Base-by-base conservation (phyloP, 2,113 vertebrate genomes). In the Neodon shergylaensis region DNA sequence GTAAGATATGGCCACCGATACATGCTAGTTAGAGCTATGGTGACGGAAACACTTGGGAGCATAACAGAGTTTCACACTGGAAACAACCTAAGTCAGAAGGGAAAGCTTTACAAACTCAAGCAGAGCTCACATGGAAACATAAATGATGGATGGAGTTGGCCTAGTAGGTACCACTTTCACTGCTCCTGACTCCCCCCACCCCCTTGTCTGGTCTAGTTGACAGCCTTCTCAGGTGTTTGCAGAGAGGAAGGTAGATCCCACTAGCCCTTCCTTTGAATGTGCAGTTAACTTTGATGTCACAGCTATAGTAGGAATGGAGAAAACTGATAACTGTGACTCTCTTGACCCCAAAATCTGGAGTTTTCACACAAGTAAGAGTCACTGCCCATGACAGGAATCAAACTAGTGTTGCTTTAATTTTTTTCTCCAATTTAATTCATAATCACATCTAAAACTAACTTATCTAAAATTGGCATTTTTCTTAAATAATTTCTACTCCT, bases 1-100 rank as follows among this genome's bases (percentile, higher is more conserved):
- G 61, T 92, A 95, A 70, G 72, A 21, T 72, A 39, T 83, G 94
- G 84, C 95, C 81, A 84, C 33, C 54, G 49, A 39, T 90, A 86
- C 92, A 2, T 91, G 54, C 78, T 96, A 94, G 84, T 31, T 61
- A 92, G 54, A 88, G 19, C 26, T 91, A 5, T 79, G 72, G 81
- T 63, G 12, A 70, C 91, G 95, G 90, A 83, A 58, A 93, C 85
- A 42, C 65, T 66, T 28, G 72, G 61, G 49, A 66, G 39, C 8
- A 81, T 66, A 73, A 63, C 54, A 79, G 44, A 79, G 44, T 90
- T 93, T 49, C 63, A 87, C 73, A 49, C 61, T 16, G 11, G 36
- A 92, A 94, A 91, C 88, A 82, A 89, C 68, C 26, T 74, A 86
- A 93, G 39, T 17, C n/a, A 86, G 58, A 70, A 70, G 42, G 70